Evolutionary conservation across 2,888 invertebrate species (phyloP).

Genomic region (Hydroisotoma schaefferi): DNA sequence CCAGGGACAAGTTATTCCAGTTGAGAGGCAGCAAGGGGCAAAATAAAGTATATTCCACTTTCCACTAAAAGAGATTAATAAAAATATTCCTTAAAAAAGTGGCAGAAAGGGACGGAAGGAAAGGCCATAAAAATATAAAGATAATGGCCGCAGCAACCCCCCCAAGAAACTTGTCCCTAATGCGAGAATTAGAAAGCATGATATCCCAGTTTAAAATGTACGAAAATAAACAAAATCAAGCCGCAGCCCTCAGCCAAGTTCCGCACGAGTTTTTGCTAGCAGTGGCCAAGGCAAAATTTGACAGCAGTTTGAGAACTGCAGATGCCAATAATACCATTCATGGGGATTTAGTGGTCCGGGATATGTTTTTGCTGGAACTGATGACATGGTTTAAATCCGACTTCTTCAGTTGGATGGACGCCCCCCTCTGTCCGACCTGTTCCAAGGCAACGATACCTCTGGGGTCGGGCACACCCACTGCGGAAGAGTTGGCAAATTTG

Average conservation of each 20-base stretch:
- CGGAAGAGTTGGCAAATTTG: constrained; percentile 53
- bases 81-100: too few relatives aligned
- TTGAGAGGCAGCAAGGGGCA: too few relatives aligned
- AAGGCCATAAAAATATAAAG: too few relatives aligned
- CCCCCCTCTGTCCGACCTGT: constrained; percentile 69
- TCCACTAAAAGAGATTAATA: too few relatives aligned
- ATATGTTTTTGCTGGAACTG: constrained; percentile 73
- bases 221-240: constrained; percentile 65
- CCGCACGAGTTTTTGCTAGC: constrained; percentile 65
- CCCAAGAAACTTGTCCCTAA: too few relatives aligned
- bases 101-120: too few relatives aligned
- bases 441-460: constrained; percentile 51
- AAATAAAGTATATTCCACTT: too few relatives aligned
- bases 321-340: neutral
- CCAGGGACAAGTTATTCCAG: too few relatives aligned
- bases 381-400: constrained; percentile 86
- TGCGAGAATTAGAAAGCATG: constrained; percentile 44
- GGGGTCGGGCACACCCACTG: constrained; percentile 56
- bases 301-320: constrained; percentile 27
- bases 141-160: too few relatives aligned
- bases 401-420: constrained; percentile 90
- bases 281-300: constrained; percentile 57
- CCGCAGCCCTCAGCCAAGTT: constrained; percentile 63
- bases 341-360: constrained; percentile 61
- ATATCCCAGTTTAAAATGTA: constrained; percentile 64